These are phyloP conservation scores for Hylaeus anthracinus DNA, from an alignment of 1,140 invertebrate species.

Conservation along the genomic window DNA sequence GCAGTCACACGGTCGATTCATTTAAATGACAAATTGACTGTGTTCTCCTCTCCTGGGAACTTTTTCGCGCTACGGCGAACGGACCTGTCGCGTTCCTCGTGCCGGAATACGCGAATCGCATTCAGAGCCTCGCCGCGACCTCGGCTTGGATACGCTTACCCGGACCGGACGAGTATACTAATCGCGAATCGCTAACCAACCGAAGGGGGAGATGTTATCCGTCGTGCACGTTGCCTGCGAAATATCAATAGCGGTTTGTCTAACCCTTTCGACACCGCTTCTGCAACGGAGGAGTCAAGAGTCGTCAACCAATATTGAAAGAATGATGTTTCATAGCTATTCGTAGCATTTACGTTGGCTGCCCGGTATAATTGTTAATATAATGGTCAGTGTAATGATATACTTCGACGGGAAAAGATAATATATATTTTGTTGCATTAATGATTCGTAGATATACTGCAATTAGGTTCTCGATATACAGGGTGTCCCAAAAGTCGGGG, in stretches of 20 bases:
- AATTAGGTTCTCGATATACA: too few relatives aligned
- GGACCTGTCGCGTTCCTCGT: not conserved
- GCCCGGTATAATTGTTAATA: too few relatives aligned
- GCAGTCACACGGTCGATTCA: not conserved
- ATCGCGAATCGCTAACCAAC: constrained; percentile 43
- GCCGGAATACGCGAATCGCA: constrained; percentile 4
- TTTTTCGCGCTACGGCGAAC: not conserved
- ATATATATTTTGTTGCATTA: too few relatives aligned
- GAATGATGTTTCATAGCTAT: too few relatives aligned
- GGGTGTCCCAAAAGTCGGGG: too few relatives aligned
- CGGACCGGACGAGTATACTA: constrained; percentile 42
- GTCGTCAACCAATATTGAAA: too few relatives aligned
- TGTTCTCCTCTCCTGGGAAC: constrained; percentile 15
- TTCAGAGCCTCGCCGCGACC: constrained; percentile 17
- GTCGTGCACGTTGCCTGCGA: constrained; percentile 14
- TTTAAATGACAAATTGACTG: constrained; percentile 11
- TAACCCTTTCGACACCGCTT: constrained; percentile 16
- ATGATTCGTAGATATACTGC: too few relatives aligned
- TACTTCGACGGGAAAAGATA: too few relatives aligned
- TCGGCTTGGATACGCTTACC: constrained; percentile 25
- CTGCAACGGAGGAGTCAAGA: not conserved
- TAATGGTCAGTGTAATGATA: too few relatives aligned
- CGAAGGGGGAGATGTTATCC: constrained; percentile 45
- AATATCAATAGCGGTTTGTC: constrained; percentile 25
- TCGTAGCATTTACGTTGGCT: too few relatives aligned